Percentiles rank a stretch among this genome's conserved stretches.
These are phyloP conservation scores for Trileptium ribeirensis DNA, from an alignment of 2,888 invertebrate genomes.

Conservation along the genomic window DNA sequence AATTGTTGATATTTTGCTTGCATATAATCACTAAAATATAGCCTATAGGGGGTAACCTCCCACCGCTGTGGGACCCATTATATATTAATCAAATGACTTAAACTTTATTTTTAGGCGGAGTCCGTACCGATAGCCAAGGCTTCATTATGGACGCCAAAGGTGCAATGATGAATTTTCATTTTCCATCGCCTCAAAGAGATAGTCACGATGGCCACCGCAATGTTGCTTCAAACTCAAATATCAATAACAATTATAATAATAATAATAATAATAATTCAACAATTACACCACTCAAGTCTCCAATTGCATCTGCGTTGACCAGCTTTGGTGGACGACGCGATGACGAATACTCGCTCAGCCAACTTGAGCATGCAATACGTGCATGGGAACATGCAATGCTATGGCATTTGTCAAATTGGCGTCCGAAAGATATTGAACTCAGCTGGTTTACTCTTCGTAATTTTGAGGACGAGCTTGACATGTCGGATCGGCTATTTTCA, in stretches of 20 bases:
- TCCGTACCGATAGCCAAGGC: background rate
- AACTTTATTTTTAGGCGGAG: background rate
- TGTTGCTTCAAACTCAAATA: no score
- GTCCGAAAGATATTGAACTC: background rate
- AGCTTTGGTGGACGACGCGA: no score
- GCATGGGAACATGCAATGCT: background rate
- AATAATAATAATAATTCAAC: background rate
- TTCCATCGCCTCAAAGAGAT: constrained; percentile 1
- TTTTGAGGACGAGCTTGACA: constrained; percentile 9
- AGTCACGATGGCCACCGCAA: no score
- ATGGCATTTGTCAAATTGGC: background rate
- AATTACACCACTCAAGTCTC: background rate
- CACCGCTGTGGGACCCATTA: no score
- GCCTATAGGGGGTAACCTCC: no score
- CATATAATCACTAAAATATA: no score
- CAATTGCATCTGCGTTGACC: background rate
- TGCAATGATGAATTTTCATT: constrained; percentile 20
- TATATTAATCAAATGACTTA: background rate
- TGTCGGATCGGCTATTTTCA: background rate
- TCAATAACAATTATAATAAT: background rate
- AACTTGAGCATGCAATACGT: background rate
- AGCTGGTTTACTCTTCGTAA: constrained; percentile 7
- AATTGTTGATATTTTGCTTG: no score
- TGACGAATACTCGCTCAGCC: background rate
- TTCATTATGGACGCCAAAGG: constrained; percentile 11